phyloP scores from a whole-genome alignment of 2,888 invertebrate species.

The Diplolepis rosae region DNA sequence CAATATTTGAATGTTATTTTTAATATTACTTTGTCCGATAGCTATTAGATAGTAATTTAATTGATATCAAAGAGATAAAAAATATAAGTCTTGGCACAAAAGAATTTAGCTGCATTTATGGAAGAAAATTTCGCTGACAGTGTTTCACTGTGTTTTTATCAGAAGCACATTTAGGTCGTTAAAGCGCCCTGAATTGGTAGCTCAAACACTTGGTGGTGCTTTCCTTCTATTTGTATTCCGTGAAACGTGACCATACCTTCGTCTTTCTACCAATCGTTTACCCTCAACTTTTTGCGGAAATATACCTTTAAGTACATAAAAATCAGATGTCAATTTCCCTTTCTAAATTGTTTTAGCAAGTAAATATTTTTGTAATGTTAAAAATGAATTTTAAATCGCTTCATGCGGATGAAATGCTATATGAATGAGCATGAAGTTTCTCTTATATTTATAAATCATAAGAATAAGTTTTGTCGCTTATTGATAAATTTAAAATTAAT shows the following conservation, averaged over 20 bases:
- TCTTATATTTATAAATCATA: background rate
- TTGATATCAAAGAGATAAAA: background rate
- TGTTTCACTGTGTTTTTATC: conserved; percentile 23
- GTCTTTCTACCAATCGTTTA: conserved; percentile 8
- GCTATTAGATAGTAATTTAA: no score
- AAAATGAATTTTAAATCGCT: no score
- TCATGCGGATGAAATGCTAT: no score
- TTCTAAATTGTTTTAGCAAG: no score
- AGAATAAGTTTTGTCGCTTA: no score
- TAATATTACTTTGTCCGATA: background rate
- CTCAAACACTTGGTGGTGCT: conserved; percentile 26
- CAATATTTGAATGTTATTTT: no score
- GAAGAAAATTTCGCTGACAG: conserved; percentile 13
- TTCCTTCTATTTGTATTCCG: conserved; percentile 43
- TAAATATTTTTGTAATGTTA: no score
- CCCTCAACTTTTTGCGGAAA: no score
- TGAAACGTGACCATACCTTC: conserved; percentile 46
- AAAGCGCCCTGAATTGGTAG: conserved; percentile 19
- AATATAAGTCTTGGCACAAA: conserved; percentile 5
- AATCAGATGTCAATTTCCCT: no score
- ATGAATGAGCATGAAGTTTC: no score
- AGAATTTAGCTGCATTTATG: background rate
- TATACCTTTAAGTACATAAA: no score
- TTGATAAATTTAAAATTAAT: background rate
- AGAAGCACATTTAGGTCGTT: conserved; percentile 24